phyloP scores from a whole-genome alignment of 2,797 vertebrate species.

The Mormyrus proboscirostris region DNA sequence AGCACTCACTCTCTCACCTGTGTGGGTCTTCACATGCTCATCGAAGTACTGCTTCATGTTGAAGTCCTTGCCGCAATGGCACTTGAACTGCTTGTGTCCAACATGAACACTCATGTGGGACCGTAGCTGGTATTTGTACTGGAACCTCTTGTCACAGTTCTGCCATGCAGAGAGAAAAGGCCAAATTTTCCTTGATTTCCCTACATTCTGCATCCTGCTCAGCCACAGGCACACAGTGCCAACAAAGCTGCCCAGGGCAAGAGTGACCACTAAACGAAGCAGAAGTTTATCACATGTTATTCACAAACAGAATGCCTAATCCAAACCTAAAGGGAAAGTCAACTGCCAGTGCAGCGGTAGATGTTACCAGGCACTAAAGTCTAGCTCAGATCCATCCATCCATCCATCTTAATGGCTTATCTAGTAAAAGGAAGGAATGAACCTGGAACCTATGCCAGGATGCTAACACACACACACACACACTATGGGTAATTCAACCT shows the following conservation, averaged over 20 bases:
- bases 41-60: conserved; percentile 99
- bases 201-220: background rate
- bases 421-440: background rate
- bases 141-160: conserved; percentile 90
- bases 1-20: conserved; percentile 66
- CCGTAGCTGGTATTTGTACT: conserved; percentile 96
- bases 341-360: background rate
- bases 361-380: background rate
- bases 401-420: background rate
- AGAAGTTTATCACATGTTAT: background rate
- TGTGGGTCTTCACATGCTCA: conserved; percentile 97
- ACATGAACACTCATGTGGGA: conserved; percentile 99
- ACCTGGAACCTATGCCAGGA: background rate
- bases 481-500: background rate
- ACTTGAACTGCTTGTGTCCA: conserved; percentile 98
- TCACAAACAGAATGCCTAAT: background rate
- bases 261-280: background rate
- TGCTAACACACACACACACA: background rate
- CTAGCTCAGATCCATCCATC: background rate
- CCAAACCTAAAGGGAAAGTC: background rate
- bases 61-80: conserved; percentile 97
- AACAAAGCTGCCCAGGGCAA: background rate
- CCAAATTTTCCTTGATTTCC: background rate
- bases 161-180: conserved; percentile 28
- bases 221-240: background rate